Percentiles rank a stretch among this genome's conserved stretches.
phyloP scores from a whole-genome alignment of 2,888 invertebrate species.

The Bimastos eiseni region DNA sequence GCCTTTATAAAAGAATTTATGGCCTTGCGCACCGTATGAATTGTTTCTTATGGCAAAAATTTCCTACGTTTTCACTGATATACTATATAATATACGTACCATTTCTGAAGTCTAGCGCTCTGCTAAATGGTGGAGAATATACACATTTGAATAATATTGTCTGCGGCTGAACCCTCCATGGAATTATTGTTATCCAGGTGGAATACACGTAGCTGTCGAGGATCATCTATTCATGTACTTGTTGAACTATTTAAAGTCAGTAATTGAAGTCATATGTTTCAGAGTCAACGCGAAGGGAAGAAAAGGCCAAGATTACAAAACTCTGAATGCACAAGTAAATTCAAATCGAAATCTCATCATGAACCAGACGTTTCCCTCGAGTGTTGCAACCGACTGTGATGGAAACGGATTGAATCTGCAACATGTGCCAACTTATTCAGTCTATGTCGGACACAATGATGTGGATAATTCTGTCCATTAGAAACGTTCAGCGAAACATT shows the following conservation, averaged over 20 bases:
- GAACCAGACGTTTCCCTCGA: neutral
- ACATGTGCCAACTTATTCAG: neutral
- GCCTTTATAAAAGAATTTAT: too few relatives aligned
- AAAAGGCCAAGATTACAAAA: slow-evolving; percentile 4
- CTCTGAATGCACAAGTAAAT: neutral
- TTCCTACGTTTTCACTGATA: too few relatives aligned
- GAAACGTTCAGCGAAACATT: neutral
- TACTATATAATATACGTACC: too few relatives aligned
- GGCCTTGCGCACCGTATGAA: too few relatives aligned
- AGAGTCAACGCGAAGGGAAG: neutral
- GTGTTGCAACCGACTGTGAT: neutral
- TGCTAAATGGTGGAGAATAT: neutral
- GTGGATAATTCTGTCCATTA: neutral
- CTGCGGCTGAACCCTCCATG: neutral
- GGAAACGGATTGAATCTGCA: neutral
- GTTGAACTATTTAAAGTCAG: neutral
- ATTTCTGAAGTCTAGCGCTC: neutral
- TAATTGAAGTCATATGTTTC: neutral
- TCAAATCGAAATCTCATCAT: neutral
- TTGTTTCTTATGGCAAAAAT: too few relatives aligned
- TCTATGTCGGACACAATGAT: neutral
- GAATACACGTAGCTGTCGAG: too few relatives aligned
- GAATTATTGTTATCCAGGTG: neutral
- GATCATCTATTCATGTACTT: neutral
- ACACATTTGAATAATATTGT: neutral